Evolutionary conservation across 1,140 invertebrate species (phyloP).

Genomic region (Rhagoletis pomonella): DNA sequence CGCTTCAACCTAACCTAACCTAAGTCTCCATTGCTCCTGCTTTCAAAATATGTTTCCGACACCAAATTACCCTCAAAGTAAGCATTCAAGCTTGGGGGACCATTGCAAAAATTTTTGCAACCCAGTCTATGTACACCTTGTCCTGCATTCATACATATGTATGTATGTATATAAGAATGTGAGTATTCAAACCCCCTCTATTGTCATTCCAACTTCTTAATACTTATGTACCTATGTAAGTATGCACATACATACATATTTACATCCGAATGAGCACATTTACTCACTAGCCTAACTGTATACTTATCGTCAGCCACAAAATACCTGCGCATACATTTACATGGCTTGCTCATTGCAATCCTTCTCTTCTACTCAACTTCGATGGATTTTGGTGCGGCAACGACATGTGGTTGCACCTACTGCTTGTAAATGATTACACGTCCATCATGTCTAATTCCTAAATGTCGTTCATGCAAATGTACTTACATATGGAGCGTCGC

Average conservation of each 20-base stretch:
- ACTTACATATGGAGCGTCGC: neutral
- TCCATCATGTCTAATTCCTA: conserved; percentile 15
- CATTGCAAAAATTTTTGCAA: too few species aligned
- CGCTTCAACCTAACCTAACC: too few species aligned
- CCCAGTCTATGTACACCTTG: too few species aligned
- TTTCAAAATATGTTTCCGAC: too few species aligned
- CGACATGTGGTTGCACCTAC: conserved; percentile 12
- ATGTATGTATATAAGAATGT: neutral
- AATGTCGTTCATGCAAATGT: conserved; percentile 25
- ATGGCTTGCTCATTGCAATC: neutral
- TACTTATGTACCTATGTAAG: too few species aligned
- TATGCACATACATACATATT: too few species aligned
- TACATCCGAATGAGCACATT: neutral
- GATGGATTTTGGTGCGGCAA: conserved; percentile 2
- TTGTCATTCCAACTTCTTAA: too few species aligned
- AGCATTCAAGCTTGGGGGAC: too few species aligned
- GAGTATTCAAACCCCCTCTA: too few species aligned
- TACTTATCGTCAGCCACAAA: neutral
- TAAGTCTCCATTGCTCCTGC: too few species aligned
- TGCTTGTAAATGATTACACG: conserved; percentile 22
- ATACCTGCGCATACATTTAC: neutral
- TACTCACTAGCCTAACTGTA: neutral
- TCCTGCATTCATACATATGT: neutral
- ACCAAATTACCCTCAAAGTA: too few species aligned
- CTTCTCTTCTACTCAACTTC: neutral